phyloP scores from a whole-genome alignment of 2,797 vertebrate genomes.

The Cheirogaleus major region DNA sequence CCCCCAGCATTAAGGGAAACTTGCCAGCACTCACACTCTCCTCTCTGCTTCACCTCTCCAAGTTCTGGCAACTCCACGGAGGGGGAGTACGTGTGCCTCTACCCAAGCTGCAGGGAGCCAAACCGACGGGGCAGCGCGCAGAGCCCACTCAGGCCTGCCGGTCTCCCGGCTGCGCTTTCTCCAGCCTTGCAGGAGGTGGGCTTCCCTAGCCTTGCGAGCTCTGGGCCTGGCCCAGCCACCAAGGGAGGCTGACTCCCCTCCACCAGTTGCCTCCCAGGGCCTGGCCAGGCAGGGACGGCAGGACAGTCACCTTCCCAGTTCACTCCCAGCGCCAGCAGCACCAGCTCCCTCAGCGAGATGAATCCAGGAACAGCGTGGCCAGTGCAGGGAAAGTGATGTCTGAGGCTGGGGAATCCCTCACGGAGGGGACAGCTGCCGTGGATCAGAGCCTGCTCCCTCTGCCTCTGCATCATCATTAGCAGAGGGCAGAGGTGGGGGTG shows the following conservation, averaged over 20 bases:
- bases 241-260: neutral
- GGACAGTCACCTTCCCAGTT: slow-evolving; percentile 35
- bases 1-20: neutral
- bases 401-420: slow-evolving; percentile 32
- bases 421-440: slow-evolving; percentile 21
- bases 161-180: neutral
- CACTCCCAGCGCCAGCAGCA: neutral
- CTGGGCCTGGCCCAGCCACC: neutral
- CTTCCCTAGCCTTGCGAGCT: neutral
- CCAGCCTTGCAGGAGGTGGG: neutral
- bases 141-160: neutral
- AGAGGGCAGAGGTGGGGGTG: neutral
- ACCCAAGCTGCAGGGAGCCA: neutral
- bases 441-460: neutral
- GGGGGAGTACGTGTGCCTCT: neutral
- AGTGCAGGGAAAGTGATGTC: slow-evolving; percentile 44
- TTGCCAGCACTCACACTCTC: neutral
- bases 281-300: neutral
- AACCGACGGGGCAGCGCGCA: neutral
- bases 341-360: slow-evolving; percentile 7
- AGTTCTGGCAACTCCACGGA: neutral
- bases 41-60: neutral
- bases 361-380: neutral
- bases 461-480: slow-evolving; percentile 48
- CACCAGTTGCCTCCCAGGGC: neutral